Percentiles rank a stretch among this genome's conserved stretches.
phyloP scores from a whole-genome alignment of 2,888 invertebrate species.

The Cylloceria caligata region DNA sequence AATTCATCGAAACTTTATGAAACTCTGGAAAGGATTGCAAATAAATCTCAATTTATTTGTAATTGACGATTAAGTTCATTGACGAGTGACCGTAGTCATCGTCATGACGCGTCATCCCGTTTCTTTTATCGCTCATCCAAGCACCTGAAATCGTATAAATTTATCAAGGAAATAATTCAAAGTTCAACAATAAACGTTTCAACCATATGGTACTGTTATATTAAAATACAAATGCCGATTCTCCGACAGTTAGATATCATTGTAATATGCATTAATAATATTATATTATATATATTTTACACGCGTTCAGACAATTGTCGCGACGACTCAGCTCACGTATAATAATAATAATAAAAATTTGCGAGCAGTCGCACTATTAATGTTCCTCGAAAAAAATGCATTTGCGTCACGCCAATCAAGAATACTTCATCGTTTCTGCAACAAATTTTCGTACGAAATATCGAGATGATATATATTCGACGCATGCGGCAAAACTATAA shows the following conservation, averaged over 20 bases:
- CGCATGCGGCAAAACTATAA: neutral
- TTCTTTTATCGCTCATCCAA: neutral
- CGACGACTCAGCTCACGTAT: conserved; percentile 16
- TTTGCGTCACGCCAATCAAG: neutral
- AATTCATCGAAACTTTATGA: too few relatives aligned
- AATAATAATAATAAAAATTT: conserved; percentile 41
- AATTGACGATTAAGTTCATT: neutral
- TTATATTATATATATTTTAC: conserved; percentile 50
- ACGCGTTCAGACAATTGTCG: conserved; percentile 35
- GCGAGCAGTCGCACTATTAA: conserved; percentile 44
- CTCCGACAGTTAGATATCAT: conserved; percentile 75
- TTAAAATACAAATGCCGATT: conserved; percentile 83
- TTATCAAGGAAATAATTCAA: neutral
- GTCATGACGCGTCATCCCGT: neutral
- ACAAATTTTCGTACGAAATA: neutral
- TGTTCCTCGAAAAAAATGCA: conserved; percentile 18
- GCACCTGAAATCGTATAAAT: conserved; percentile 5
- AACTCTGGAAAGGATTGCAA: neutral
- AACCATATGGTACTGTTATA: conserved; percentile 76
- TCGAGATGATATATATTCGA: neutral
- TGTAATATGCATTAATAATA: conserved; percentile 69
- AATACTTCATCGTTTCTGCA: conserved; percentile 6
- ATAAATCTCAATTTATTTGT: neutral
- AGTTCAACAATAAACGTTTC: conserved; percentile 34
- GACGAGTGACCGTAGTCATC: neutral